Evolutionary conservation across 2,797 vertebrate species (phyloP).

Genomic region (Octomys mimax): DNA sequence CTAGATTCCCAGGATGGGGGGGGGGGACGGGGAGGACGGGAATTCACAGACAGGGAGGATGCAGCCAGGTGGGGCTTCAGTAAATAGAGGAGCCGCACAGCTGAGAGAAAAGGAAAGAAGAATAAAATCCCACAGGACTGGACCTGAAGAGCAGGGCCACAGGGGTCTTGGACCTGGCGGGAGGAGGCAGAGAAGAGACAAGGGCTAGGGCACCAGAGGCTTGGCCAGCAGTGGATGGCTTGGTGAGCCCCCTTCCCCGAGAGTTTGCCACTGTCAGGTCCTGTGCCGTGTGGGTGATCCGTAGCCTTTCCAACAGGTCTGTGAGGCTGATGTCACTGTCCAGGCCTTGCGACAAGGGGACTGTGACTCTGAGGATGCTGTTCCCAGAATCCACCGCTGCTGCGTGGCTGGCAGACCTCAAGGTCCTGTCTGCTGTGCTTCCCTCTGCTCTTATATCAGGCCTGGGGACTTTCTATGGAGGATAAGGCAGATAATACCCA

Average conservation of each 20-base stretch:
- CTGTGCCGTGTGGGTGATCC: neutral
- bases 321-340: neutral
- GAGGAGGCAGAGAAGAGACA: fast-evolving
- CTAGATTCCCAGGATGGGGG: neutral
- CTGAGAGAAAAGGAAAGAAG: neutral
- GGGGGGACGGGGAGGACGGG: no score
- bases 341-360: no score
- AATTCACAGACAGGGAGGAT: neutral
- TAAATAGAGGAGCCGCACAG: fast-evolving
- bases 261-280: neutral
- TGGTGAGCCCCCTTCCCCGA: neutral
- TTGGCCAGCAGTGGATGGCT: neutral
- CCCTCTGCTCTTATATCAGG: fast-evolving
- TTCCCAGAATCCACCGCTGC: no score
- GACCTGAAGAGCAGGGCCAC: neutral
- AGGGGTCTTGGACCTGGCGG: fast-evolving
- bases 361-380: fast-evolving
- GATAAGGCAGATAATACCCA: no score
- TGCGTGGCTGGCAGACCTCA: fast-evolving
- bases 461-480: neutral
- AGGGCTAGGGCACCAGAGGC: fast-evolving
- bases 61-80: neutral
- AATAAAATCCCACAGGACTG: no score
- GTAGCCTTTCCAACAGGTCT: fast-evolving
- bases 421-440: fast-evolving